Percentiles rank a stretch among this genome's conserved stretches.
phyloP scores from a whole-genome alignment of 1,140 invertebrate species.

The Scaptomyza pallida region DNA sequence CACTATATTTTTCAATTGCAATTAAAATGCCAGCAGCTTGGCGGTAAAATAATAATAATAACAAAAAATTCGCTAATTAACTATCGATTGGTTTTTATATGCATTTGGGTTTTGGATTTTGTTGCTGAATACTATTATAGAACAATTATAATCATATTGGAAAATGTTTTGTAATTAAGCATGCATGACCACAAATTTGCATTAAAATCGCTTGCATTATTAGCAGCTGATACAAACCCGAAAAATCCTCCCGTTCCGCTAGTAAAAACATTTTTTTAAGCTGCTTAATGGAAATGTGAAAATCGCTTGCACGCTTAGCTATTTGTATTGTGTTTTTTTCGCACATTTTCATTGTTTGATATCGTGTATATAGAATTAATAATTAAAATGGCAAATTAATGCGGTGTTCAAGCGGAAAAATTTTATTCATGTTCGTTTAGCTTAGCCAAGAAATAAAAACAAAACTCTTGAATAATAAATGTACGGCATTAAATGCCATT shows the following conservation, averaged over 20 bases:
- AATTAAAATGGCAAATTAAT: constrained; percentile 63
- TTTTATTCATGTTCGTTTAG: neutral
- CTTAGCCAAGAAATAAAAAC: neutral
- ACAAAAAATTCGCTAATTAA: constrained; percentile 64
- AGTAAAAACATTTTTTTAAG: constrained; percentile 41
- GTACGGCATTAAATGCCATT: constrained; percentile 42
- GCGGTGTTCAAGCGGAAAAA: constrained; percentile 31
- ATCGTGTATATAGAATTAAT: constrained; percentile 52
- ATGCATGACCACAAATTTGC: constrained; percentile 76
- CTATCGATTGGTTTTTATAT: constrained; percentile 64
- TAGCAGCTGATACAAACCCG: constrained; percentile 25
- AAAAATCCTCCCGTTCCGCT: constrained; percentile 12
- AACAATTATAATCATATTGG: constrained; percentile 59
- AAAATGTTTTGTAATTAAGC: constrained; percentile 68
- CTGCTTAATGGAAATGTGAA: constrained; percentile 62
- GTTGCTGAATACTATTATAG: constrained; percentile 45
- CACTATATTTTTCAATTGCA: constrained; percentile 36
- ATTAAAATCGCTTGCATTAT: constrained; percentile 65
- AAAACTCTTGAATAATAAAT: constrained; percentile 36
- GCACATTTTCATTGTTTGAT: constrained; percentile 18
- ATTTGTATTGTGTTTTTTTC: constrained; percentile 17
- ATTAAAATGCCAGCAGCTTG: constrained; percentile 32
- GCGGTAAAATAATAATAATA: constrained; percentile 1
- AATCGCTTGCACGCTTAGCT: constrained; percentile 55
- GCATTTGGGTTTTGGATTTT: neutral